phyloP scores from a whole-genome alignment of 2,888 invertebrate genomes.

The Aphidius colemani region DNA sequence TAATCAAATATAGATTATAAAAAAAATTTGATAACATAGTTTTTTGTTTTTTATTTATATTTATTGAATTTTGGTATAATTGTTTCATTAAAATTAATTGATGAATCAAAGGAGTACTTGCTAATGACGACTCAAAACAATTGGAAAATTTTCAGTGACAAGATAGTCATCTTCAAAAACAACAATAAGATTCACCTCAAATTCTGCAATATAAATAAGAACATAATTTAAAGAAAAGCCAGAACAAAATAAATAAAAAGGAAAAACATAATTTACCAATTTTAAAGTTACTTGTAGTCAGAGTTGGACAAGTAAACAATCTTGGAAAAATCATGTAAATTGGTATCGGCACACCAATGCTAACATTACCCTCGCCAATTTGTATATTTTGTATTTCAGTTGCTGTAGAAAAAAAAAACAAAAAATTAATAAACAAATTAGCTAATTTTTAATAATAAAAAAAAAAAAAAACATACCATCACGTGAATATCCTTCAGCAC shows the following conservation, averaged over 20 bases:
- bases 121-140: slow-evolving; percentile 65
- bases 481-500: slow-evolving; percentile 87
- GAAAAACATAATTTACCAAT: slow-evolving; percentile 71
- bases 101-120: background rate
- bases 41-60: too few species aligned
- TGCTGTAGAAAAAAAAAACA: slow-evolving; percentile 64
- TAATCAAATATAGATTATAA: too few species aligned
- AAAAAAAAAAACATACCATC: slow-evolving; percentile 70
- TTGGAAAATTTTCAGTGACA: slow-evolving; percentile 93
- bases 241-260: slow-evolving; percentile 42
- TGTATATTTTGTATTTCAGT: slow-evolving; percentile 99
- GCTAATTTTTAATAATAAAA: background rate
- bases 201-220: slow-evolving; percentile 72
- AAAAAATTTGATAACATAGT: too few species aligned
- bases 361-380: slow-evolving; percentile 91
- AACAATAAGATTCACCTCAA: slow-evolving; percentile 91
- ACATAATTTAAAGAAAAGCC: slow-evolving; percentile 26
- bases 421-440: slow-evolving; percentile 15
- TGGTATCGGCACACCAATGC: slow-evolving; percentile 80
- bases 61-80: slow-evolving; percentile 9
- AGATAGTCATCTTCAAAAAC: slow-evolving; percentile 92
- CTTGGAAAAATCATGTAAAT: slow-evolving; percentile 95
- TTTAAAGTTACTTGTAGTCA: slow-evolving; percentile 90
- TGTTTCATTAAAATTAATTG: slow-evolving; percentile 25
- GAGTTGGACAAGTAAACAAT: slow-evolving; percentile 92